Base-by-base conservation (phyloP, 1,140 invertebrate genomes). In the Daktulosphaira vitifoliae region DNA sequence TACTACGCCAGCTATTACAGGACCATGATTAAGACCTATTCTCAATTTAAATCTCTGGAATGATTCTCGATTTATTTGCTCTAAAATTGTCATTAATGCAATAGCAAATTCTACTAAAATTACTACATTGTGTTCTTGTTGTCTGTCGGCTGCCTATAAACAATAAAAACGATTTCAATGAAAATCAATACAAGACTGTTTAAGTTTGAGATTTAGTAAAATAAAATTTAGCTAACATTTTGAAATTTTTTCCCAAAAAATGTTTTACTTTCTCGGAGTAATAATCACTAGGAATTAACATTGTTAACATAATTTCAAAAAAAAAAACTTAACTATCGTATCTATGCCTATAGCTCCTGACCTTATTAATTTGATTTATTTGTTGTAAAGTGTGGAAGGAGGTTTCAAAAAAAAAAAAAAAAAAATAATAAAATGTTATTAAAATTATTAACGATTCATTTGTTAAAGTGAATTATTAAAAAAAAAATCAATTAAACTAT, bases 31-130 rank as follows among this genome's bases (percentile, higher is more conserved):
- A 49, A 98, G 78, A 62, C 95, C 93, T 73, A 96, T 90, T 74
- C 92, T 81, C 44, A 97, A 79, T 72, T 91, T 89, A 72, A 97
- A 96, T 68, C 88, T 81, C 76, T 98, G 95, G 75, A 98, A 98
- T 4, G 94, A 96, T 74, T 98, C 93, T 71, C 90, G 81, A 76
- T 98, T 98, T 68, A 98, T 94, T 76, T 93, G 88, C 72, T 97
- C 90, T 20, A 98, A 77, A 71, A 93, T 88, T 2, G 86, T 84
- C 85, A 92, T 92, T 65, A 98, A 79, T 42, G 91, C 87, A 50
- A 96, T 84, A 0, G 93, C 92, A 77, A 96, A 98, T 73, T 98
- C 94, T 2, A 96, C 90, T 46, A 98, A 77, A 16, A 94, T 84
- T 2, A 88, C 82, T 0, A 97, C 85, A 67, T 94, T 89, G 71